phyloP scores from a whole-genome alignment of 2,888 invertebrate genomes.

The Dryomyza anilis region DNA sequence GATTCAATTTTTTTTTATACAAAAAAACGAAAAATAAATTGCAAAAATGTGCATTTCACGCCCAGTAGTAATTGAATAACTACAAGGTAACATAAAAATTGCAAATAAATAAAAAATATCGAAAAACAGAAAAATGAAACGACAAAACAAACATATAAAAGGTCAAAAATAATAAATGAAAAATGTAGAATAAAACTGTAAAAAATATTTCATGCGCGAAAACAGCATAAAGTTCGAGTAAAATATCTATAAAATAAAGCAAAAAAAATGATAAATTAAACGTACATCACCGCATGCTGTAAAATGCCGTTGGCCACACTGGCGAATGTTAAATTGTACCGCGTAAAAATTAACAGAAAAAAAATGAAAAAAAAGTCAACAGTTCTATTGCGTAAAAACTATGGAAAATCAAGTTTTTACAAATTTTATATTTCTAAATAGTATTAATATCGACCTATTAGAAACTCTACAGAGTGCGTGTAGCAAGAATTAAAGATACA shows the following conservation, averaged over 20 bases:
- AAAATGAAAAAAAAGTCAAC: not conserved
- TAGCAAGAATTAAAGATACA: too few relatives aligned
- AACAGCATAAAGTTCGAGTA: too few relatives aligned
- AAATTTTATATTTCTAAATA: too few relatives aligned
- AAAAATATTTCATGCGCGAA: too few relatives aligned
- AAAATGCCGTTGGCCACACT: not conserved
- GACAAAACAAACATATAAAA: not conserved
- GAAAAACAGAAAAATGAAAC: not conserved
- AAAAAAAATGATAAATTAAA: not conserved
- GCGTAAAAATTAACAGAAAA: not conserved
- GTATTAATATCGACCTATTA: too few relatives aligned
- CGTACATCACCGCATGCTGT: not conserved
- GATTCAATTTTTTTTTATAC: not conserved
- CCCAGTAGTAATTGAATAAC: conserved; percentile 1
- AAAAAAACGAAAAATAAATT: not conserved
- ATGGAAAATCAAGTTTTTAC: too few relatives aligned
- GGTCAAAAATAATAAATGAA: not conserved
- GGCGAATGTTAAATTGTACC: not conserved
- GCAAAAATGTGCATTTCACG: conserved; percentile 2
- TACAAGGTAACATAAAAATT: not conserved
- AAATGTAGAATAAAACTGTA: too few relatives aligned
- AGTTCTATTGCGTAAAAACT: not conserved
- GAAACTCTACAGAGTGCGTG: too few relatives aligned
- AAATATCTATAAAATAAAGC: not conserved
- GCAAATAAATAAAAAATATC: not conserved